These are phyloP conservation scores for Stichodactyla mertensii DNA, from an alignment of 64 coral and sea anemone genomes.

Conservation along the genomic window DNA sequence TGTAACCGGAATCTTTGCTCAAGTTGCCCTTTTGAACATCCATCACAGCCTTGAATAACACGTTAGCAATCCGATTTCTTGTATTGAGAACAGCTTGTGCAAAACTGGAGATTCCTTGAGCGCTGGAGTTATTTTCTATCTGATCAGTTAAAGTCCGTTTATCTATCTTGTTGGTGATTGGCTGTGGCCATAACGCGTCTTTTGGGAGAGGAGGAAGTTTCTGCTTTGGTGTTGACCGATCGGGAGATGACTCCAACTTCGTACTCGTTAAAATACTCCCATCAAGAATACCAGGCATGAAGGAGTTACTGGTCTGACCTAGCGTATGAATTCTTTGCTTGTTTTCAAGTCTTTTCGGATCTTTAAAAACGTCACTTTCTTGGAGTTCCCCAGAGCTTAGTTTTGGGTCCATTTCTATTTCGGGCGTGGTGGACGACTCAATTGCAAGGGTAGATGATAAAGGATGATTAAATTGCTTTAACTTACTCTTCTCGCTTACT, in stretches of 20 bases:
- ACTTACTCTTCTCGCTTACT: background rate
- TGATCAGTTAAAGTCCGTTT: background rate
- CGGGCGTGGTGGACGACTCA: too few species aligned
- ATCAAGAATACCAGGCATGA: background rate
- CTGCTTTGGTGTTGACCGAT: background rate
- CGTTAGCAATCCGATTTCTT: slow-evolving; percentile 19
- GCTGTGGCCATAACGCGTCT: background rate
- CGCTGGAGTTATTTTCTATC: background rate
- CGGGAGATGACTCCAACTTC: background rate
- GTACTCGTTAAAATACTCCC: background rate
- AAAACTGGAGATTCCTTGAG: background rate
- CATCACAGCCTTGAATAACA: slow-evolving; percentile 4
- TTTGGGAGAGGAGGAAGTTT: background rate
- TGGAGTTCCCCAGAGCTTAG: slow-evolving; percentile 17
- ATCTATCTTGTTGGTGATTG: background rate
- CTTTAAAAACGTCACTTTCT: background rate
- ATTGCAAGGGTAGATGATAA: background rate
- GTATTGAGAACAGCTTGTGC: slow-evolving; percentile 19
- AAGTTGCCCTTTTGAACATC: background rate
- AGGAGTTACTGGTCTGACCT: background rate
- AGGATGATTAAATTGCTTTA: background rate
- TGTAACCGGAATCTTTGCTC: background rate
- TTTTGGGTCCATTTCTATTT: slow-evolving; percentile 3
- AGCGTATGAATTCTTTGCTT: background rate
- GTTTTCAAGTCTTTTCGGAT: background rate